Evolutionary conservation across 2,113 vertebrate genomes (phyloP).

Genomic region (Podarcis cretensis): DNA sequence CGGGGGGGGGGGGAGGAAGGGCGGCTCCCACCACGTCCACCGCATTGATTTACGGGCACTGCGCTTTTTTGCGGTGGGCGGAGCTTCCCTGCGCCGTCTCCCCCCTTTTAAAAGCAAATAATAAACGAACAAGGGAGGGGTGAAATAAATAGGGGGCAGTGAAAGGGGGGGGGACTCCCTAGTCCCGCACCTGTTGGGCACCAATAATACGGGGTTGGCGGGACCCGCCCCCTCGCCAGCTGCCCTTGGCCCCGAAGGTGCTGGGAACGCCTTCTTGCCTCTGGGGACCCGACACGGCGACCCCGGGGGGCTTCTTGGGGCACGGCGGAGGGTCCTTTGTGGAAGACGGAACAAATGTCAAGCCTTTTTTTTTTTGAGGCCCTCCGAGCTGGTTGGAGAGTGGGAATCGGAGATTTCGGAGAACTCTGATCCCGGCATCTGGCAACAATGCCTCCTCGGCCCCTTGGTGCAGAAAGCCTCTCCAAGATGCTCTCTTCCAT

Average conservation of each 20-base stretch:
- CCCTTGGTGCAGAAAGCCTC: background rate
- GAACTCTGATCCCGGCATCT: background rate
- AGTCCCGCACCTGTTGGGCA: background rate
- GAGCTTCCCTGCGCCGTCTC: background rate
- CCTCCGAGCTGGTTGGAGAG: fast-evolving
- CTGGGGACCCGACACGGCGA: background rate
- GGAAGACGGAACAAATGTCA: background rate
- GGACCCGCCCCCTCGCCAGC: background rate
- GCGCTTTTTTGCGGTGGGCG: background rate
- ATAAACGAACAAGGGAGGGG: background rate
- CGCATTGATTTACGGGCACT: constrained; percentile 40
- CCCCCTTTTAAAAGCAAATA: background rate
- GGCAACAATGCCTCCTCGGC: background rate
- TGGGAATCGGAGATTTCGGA: background rate
- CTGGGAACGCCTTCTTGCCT: background rate
- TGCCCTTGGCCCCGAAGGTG: background rate
- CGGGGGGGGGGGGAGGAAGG: background rate
- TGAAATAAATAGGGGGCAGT: fast-evolving
- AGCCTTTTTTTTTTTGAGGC: background rate
- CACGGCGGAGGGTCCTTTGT: background rate
- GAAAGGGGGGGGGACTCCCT: background rate
- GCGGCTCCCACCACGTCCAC: constrained; percentile 46
- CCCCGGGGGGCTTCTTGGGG: background rate
- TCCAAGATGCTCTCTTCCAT: fast-evolving
- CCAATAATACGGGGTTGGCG: no score